These are phyloP conservation scores for Albula goreensis DNA, from an alignment of 2,113 vertebrate species.

Conservation along the genomic window DNA sequence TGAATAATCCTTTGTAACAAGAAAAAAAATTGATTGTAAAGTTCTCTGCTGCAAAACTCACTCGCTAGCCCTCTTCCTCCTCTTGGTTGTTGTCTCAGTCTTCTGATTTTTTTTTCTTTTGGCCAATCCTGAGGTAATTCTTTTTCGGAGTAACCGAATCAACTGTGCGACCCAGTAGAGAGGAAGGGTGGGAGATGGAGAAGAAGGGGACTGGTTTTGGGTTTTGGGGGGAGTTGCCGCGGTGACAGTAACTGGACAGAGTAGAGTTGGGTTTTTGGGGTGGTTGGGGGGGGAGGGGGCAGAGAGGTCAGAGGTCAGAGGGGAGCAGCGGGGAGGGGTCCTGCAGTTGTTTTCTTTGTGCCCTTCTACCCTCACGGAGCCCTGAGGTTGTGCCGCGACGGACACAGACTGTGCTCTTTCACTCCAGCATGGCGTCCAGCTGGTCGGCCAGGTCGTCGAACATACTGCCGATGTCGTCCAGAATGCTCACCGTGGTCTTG, in stretches of 20 bases:
- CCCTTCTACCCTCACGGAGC: conserved; percentile 67
- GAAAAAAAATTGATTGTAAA: conserved; percentile 33
- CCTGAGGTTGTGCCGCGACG: conserved; percentile 63
- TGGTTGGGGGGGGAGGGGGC: conserved; percentile 18
- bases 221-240: background rate
- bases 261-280: conserved; percentile 3
- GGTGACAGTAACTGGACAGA: conserved; percentile 50
- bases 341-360: conserved; percentile 50
- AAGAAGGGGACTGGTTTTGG: background rate
- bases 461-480: conserved; percentile 99
- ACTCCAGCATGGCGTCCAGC: conserved; percentile 98
- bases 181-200: background rate
- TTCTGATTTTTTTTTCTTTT: conserved; percentile 35
- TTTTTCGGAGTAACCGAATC: conserved; percentile 51
- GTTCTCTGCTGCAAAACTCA: conserved; percentile 26
- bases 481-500: conserved; percentile 95
- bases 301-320: conserved; percentile 1
- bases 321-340: conserved; percentile 15
- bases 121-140: conserved; percentile 76
- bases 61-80: conserved; percentile 23
- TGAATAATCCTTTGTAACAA: conserved; percentile 27
- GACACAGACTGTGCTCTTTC: conserved; percentile 62
- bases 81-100: conserved; percentile 23
- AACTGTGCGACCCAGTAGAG: conserved; percentile 64
- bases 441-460: conserved; percentile 98